phyloP scores from a whole-genome alignment of 2,797 vertebrate genomes.

The Micrastur ruficollis region DNA sequence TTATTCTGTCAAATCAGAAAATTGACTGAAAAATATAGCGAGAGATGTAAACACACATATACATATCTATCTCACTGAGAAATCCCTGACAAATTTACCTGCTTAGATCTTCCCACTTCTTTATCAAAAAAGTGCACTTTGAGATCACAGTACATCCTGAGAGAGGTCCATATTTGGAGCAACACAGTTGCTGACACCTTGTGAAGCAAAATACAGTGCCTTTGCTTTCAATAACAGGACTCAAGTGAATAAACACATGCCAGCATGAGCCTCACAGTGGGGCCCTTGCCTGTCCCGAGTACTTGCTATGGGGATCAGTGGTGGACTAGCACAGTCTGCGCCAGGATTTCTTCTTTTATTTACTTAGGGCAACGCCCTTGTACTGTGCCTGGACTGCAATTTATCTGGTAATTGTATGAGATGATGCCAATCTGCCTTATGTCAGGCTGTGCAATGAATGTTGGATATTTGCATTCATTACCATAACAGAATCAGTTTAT shows the following conservation, averaged over 20 bases:
- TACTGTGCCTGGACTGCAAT: not conserved
- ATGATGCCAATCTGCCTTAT: not conserved
- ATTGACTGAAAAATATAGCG: not conserved
- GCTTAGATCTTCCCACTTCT: not conserved
- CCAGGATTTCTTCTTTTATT: not conserved
- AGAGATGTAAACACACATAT: accelerated
- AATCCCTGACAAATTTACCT: not conserved
- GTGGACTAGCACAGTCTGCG: not conserved
- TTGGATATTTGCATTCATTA: not conserved
- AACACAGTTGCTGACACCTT: not conserved
- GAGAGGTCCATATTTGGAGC: not conserved
- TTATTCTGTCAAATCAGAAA: not conserved
- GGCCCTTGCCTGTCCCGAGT: not conserved
- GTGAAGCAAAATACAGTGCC: not conserved
- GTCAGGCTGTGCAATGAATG: not conserved
- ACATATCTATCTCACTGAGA: not conserved
- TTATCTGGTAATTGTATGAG: not conserved
- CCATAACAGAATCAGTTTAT: not conserved
- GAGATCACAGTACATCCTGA: not conserved
- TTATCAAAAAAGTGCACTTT: not conserved
- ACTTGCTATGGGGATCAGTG: accelerated
- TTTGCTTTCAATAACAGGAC: not conserved
- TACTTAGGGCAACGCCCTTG: not conserved
- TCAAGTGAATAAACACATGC: not conserved
- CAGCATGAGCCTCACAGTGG: accelerated